These are phyloP conservation scores for Odontesthes bonariensis DNA, from an alignment of 2,113 vertebrate species.

Conservation along the genomic window DNA sequence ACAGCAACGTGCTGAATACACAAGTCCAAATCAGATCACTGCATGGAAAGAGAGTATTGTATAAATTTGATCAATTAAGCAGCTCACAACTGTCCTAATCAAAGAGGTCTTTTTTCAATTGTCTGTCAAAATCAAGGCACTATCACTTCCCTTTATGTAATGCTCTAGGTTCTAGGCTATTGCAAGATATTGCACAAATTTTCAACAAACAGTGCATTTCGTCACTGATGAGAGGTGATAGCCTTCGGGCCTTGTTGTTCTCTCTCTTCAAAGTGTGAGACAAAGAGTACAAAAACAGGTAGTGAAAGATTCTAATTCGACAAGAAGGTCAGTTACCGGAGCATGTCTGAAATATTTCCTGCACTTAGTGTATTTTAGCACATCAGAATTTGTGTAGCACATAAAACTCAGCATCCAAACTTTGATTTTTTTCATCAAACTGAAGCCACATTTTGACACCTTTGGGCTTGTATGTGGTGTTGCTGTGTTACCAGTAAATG, in stretches of 20 bases:
- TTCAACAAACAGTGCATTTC: constrained; percentile 28
- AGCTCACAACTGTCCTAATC: background rate
- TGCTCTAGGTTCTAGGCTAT: constrained; percentile 2
- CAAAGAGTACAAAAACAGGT: constrained; percentile 24
- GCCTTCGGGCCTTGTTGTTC: constrained; percentile 49
- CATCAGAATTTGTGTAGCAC: background rate
- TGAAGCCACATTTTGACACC: background rate
- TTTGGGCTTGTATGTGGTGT: background rate
- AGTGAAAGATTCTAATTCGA: constrained; percentile 10
- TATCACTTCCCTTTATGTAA: background rate
- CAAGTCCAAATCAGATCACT: background rate
- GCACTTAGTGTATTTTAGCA: background rate
- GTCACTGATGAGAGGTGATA: constrained; percentile 27
- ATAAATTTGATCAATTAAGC: constrained; percentile 13
- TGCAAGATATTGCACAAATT: constrained; percentile 8
- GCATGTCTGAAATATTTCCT: background rate
- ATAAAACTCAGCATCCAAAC: background rate
- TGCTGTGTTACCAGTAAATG: background rate
- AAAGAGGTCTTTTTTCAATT: constrained; percentile 1
- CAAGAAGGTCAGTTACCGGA: background rate
- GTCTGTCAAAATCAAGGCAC: background rate
- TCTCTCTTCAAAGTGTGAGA: constrained; percentile 32
- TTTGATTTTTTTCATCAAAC: constrained; percentile 19
- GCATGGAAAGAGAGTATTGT: background rate
- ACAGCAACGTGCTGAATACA: background rate